Base-by-base conservation (phyloP, 2,113 vertebrate genomes). In the Ammodytes dubius region DNA sequence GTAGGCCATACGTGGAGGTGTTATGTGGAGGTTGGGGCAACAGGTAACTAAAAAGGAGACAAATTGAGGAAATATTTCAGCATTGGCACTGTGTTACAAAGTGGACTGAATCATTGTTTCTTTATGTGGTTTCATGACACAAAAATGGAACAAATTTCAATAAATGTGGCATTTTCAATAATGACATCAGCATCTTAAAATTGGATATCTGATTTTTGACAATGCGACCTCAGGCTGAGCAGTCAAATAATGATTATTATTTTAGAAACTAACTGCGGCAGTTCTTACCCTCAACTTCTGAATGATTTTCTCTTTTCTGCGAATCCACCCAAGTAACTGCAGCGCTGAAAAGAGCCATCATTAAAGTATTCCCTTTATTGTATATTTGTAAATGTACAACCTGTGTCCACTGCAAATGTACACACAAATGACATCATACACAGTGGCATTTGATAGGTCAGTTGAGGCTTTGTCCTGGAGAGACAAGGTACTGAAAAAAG, bases 261-360 rank as follows among this genome's bases (percentile, higher is more conserved):
- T 73, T 73, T 68, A 47, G 67, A 35, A 9, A 35, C 58, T 3
- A 53, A 60, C 74, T 69, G 45, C 35, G 8, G 47, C 77, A 77
- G 59, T 82, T 58, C 73, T 8, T 70, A 53, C 54, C 49, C 47
- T 77, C 35, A 53, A 60, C 81, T 71, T 61, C 47, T 39, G 46
- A 19, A 45, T 69, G 59, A 74, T 79, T 73, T 67, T 78, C 74
- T 65, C 65, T 60, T n/a, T 27, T 52, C 52, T 64, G 73, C 74
- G 71, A 88, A 82, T 67, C 45, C 81, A 66, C 71, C 81, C 73
- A 75, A 86, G 81, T 83, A 84, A 82, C 81, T 58, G 59, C 6
- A 10, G 57, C 37, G 43, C 69, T 59, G 63, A 49, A 39, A 72
- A 73, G 68, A 50, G 4, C 2, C 45, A 19, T 19, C 43, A 65